Evolutionary conservation across 2,888 invertebrate species (phyloP), one percentile per base, ranked within the genome.

Genomic region (Eupithecia tripunctaria): DNA sequence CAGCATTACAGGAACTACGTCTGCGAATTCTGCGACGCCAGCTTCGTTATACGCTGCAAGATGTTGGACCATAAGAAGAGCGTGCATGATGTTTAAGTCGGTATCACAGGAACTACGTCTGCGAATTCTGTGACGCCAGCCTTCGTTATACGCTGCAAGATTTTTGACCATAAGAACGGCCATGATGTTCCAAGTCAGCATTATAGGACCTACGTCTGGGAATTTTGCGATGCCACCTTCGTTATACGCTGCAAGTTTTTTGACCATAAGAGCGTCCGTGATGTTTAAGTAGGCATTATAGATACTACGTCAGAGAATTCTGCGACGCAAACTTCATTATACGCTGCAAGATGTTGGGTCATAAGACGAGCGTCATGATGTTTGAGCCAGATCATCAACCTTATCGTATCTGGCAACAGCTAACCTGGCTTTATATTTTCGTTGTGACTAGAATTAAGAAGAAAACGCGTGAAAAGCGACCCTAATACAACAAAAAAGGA

Each of bases 1-100:
- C 82, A 84, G 2, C 93, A 94, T 73, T 91, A 88, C 60, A 83
- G 85, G 76, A 93, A 93, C 75, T 91, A 88, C 67, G 81, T 88
- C 0, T 93, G 93, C 72, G 87, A 89, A 4, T 87, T 89, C 1
- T 93, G 93, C 66, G 88, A 89, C 63, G 82, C 85, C 0, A 81
- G 87, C 62, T 84, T 87, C 77, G 78, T 89, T 6, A 85, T 86
- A 71, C 82, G 85, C 4, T 82, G 82, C 59, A 85, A 84, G 70
- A 84, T 88, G 85, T 79, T 87, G 21, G 85, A 88, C 1, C 89
- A 89, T 75, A 89, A 89, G 78, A 87, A 88, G 36, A 69, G 76
- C 2, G 84, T 86, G 0, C 89, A 89, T 76, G 82, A 84, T 51
- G 84, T 88, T 27, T 87, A 77, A 51, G 18, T 51, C 10, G 4